A percentile compares a stretch with the other conserved stretches of the same genome.
These are phyloP conservation scores for Oppia nitens DNA, from an alignment of 1,140 invertebrate genomes.

Conservation along the genomic window DNA sequence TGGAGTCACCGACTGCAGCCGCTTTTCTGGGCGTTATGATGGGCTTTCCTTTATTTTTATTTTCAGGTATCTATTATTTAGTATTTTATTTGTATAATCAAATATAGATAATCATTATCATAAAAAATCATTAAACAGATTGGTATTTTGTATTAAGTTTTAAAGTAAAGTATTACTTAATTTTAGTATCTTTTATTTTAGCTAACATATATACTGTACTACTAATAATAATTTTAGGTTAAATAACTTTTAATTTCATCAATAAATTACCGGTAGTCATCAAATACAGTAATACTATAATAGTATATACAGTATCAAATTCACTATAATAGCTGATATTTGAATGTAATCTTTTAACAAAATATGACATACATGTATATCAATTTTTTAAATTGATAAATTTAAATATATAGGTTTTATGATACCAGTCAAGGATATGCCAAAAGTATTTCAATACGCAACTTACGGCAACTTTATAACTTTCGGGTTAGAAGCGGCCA, in stretches of 20 bases:
- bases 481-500: not conserved
- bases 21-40: not conserved
- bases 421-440: not conserved
- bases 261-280: too few relatives aligned
- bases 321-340: not conserved
- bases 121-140: too few relatives aligned
- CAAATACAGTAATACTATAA: not conserved
- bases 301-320: not conserved
- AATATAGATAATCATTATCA: too few relatives aligned
- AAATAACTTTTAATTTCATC: not conserved
- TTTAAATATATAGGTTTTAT: constrained; percentile 38
- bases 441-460: not conserved
- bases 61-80: too few relatives aligned
- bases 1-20: not conserved
- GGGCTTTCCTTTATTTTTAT: not conserved
- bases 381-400: constrained; percentile 50
- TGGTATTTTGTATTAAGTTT: too few relatives aligned
- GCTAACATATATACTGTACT: too few relatives aligned
- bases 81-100: too few relatives aligned
- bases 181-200: too few relatives aligned
- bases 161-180: too few relatives aligned
- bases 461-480: not conserved
- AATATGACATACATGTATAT: not conserved
- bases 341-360: too few relatives aligned
- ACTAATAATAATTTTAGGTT: too few relatives aligned